These are phyloP conservation scores for Drosophila nr. perissopoda DNA, from an alignment of 2,888 invertebrate species.

Conservation along the genomic window DNA sequence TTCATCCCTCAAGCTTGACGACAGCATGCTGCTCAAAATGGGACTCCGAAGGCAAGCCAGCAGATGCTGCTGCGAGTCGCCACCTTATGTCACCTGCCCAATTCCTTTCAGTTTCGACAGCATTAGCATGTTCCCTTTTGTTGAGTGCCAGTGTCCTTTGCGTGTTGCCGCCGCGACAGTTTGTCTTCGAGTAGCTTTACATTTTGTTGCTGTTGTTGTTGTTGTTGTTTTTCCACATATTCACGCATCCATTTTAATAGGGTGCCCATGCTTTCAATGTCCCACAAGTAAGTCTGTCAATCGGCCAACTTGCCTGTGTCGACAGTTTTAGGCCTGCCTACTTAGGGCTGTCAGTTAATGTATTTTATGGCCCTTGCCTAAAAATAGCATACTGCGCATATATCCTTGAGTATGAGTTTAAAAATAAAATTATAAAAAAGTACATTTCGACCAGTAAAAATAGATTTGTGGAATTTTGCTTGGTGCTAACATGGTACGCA, in stretches of 20 bases:
- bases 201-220: conserved; percentile 2
- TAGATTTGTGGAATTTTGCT: conserved; percentile 28
- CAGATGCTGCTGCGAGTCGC: conserved; percentile 52
- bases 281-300: conserved; percentile 28
- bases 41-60: conserved; percentile 40
- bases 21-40: conserved; percentile 7
- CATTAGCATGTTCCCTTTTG: conserved; percentile 65
- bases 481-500: background rate
- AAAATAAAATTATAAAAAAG: conserved; percentile 70
- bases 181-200: conserved; percentile 27
- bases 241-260: conserved; percentile 74
- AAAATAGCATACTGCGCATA: conserved; percentile 58
- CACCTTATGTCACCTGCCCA: conserved; percentile 47
- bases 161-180: conserved; percentile 25
- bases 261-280: conserved; percentile 62
- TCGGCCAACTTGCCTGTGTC: conserved; percentile 33
- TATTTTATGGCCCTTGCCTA: conserved; percentile 36
- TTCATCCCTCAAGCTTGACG: conserved; percentile 22
- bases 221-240: conserved; percentile 30
- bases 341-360: conserved; percentile 18
- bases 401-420: conserved; percentile 66
- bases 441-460: conserved; percentile 62
- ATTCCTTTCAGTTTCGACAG: conserved; percentile 44
- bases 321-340: conserved; percentile 14
- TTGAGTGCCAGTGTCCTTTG: conserved; percentile 27